Conservation (phyloP, 2,113 vertebrate species). For the Hyperoodon ampullatus region DNA sequence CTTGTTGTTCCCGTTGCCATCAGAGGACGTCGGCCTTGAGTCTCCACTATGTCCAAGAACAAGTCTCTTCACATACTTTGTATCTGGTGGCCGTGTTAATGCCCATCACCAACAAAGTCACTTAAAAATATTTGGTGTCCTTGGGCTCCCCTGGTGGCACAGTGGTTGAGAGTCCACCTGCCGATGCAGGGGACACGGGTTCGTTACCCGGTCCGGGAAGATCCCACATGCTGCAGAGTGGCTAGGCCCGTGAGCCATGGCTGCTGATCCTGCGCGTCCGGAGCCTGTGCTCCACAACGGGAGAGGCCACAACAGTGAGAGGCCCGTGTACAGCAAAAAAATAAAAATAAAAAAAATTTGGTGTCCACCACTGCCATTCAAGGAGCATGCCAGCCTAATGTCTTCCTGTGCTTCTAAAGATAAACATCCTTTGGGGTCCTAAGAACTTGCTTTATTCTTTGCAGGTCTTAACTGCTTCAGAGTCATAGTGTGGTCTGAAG, state of each 20-base stretch:
- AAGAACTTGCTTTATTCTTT: not conserved
- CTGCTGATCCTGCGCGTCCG: too few relatives aligned
- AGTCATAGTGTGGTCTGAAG: not conserved
- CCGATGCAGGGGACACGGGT: too few relatives aligned
- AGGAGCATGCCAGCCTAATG: not conserved
- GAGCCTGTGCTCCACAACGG: too few relatives aligned
- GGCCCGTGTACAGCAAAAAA: too few relatives aligned
- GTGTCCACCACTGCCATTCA: not conserved
- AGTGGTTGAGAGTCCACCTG: too few relatives aligned
- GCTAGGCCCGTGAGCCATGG: too few relatives aligned
- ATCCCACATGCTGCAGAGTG: too few relatives aligned
- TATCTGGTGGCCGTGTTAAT: not conserved
- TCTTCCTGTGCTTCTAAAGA: not conserved
- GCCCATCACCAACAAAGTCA: not conserved
- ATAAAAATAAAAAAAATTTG: not conserved
- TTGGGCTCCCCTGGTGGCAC: too few relatives aligned
- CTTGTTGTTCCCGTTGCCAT: not conserved
- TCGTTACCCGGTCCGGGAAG: too few relatives aligned
- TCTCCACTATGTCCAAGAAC: not conserved
- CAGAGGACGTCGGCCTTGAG: not conserved
- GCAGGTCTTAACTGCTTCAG: not conserved
- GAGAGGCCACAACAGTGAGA: too few relatives aligned
- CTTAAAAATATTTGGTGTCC: not conserved
- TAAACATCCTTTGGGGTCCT: not conserved
- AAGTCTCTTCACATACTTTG: not conserved